Base-by-base conservation (phyloP, 2,888 invertebrate genomes). In the Melanostoma mellinum region DNA sequence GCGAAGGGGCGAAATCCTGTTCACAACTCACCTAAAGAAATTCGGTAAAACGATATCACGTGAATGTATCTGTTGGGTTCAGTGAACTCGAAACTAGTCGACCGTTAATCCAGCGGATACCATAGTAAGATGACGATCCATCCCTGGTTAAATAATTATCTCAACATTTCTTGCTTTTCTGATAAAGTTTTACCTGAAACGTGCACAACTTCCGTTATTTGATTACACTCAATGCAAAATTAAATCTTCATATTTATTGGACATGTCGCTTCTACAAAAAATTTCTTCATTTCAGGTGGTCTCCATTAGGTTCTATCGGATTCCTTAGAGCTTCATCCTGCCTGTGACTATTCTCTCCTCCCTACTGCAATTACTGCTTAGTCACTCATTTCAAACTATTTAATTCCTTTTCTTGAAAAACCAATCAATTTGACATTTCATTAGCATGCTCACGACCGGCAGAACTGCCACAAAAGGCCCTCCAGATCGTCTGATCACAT, bases 361-460 rank as follows among this genome's bases (percentile, higher is more conserved):
- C 42, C 6, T 40, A 35, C 20, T 6, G 3, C 32, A 33, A 46
- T 58, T 56, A 6, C 61, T 20, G 50, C 33, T 67, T 58, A 78
- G 63, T 73, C 73, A 60, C 69, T 63, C 44, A 55, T 56, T 75
- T 74, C 20, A 50, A 67, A 44, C 77, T 10, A 56, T 81, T 77
- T 61, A 72, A 77, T 73, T 74, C 46, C 42, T 44, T 65, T 60
- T 63, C 58, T 61, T 6, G 50, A 44, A 65, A 50, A 53, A 80
- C 82, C 61, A 82, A 78, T 78, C 67, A 73, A 69, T 73, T 78
- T 6, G 35, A 78, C 67, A 73, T 73, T 78, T 78, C 73, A 82
- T 78, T 82, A 73, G 76, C 55, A 44, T 71, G 56, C 71, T 40
- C 63, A 65, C 38, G 53, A 53, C 53, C 46, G 30, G 35, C 36